Percentiles rank a stretch among this genome's conserved stretches.
These are phyloP conservation scores for Gobius niger DNA, from an alignment of 2,113 vertebrate genomes.

Conservation along the genomic window DNA sequence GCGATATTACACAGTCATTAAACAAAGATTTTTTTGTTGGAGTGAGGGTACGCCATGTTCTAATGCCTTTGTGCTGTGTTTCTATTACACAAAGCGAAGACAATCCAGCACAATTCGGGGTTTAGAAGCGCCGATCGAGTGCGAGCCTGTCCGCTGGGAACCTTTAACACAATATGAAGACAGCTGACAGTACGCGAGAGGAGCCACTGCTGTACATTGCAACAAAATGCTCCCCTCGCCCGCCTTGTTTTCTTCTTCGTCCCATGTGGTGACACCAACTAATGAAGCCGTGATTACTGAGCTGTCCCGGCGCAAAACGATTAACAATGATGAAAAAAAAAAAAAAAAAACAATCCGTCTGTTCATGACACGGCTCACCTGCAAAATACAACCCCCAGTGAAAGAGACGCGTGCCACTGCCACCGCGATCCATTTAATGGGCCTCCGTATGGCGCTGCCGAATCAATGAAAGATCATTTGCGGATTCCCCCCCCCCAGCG, in stretches of 20 bases:
- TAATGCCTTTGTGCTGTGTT: slow-evolving; percentile 25
- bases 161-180: slow-evolving; percentile 25
- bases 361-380: slow-evolving; percentile 17
- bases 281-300: slow-evolving; percentile 49
- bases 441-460: slow-evolving; percentile 42
- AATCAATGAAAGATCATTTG: slow-evolving; percentile 56
- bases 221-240: slow-evolving; percentile 13
- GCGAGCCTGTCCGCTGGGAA: slow-evolving; percentile 19
- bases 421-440: slow-evolving; percentile 50
- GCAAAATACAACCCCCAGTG: slow-evolving; percentile 31
- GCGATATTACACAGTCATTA: slow-evolving; percentile 26
- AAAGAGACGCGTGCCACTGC: slow-evolving; percentile 24
- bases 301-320: slow-evolving; percentile 26
- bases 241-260: slow-evolving; percentile 9
- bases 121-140: background rate
- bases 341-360: slow-evolving; percentile 38
- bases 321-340: slow-evolving; percentile 44
- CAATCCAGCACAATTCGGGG: slow-evolving; percentile 13
- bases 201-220: slow-evolving; percentile 12
- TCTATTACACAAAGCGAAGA: slow-evolving; percentile 26
- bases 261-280: slow-evolving; percentile 31
- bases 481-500: slow-evolving; percentile 34
- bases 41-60: slow-evolving; percentile 15
- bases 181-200: background rate
- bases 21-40: slow-evolving; percentile 32